Conservation (phyloP, 2,888 invertebrate genomes). For the Stratiomys singularior region DNA sequence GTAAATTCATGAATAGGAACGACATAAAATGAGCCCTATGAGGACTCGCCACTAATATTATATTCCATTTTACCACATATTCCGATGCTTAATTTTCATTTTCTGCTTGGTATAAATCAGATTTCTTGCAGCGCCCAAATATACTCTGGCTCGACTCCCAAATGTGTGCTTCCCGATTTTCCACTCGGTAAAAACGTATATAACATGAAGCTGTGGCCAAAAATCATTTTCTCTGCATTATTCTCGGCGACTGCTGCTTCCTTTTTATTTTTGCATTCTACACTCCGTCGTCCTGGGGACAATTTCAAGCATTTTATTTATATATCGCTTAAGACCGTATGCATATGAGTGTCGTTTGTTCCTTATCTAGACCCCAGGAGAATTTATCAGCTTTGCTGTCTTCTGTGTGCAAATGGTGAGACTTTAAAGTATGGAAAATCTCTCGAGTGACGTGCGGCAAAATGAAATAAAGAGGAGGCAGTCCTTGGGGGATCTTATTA, state of each 20-base stretch:
- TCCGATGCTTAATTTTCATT: conserved; percentile 9
- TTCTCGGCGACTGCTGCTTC: neutral
- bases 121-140: neutral
- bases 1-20: neutral
- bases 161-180: neutral
- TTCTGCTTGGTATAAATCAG: neutral
- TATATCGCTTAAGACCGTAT: conserved; percentile 33
- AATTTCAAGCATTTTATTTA: conserved; percentile 38
- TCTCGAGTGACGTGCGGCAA: neutral
- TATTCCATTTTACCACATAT: neutral
- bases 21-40: neutral
- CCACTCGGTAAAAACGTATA: conserved; percentile 9
- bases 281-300: conserved; percentile 18
- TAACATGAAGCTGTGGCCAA: conserved; percentile 16
- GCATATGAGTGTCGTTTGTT: conserved; percentile 32
- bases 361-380: neutral
- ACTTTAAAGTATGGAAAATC: neutral
- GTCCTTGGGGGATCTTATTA: conserved; percentile 8
- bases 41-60: too few relatives aligned
- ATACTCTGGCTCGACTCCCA: neutral
- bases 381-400: neutral
- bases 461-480: neutral
- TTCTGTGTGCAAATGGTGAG: neutral
- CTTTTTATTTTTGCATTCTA: neutral
- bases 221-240: conserved; percentile 14